phyloP scores from a whole-genome alignment of 1,140 invertebrate genomes.

The Trachymyrmex cornetzi region DNA sequence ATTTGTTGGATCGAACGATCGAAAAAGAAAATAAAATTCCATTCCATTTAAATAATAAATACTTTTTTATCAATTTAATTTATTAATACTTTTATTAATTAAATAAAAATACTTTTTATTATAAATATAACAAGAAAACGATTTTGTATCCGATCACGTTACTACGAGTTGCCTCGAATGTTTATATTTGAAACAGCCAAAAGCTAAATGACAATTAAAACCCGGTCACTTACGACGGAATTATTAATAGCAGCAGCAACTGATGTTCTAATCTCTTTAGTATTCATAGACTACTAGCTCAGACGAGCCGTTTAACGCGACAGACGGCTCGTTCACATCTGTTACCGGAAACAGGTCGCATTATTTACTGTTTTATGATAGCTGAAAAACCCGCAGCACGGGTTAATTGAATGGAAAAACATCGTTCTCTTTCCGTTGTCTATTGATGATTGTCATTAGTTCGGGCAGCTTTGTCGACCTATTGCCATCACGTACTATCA shows the following conservation, averaged over 20 bases:
- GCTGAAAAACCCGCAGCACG: neutral
- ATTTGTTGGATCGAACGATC: neutral
- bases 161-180: neutral
- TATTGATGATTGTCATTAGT: conserved; percentile 58
- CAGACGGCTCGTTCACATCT: conserved; percentile 66
- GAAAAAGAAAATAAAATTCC: neutral
- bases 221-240: neutral
- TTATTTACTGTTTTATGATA: conserved; percentile 68
- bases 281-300: conserved; percentile 43
- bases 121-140: neutral
- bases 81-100: no score
- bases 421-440: conserved; percentile 29
- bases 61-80: no score
- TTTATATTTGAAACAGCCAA: neutral
- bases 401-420: conserved; percentile 64
- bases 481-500: neutral
- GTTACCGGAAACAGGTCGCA: conserved; percentile 65
- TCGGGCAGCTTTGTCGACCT: conserved; percentile 9
- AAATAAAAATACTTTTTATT: neutral
- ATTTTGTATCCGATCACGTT: neutral
- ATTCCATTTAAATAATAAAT: neutral
- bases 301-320: conserved; percentile 22
- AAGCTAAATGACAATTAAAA: conserved; percentile 7
- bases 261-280: conserved; percentile 11
- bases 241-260: conserved; percentile 31